Evolutionary conservation across 1,140 invertebrate genomes (phyloP), one percentile per base, ranked within the genome.

Genomic region (Pygmarrhopalites habei): DNA sequence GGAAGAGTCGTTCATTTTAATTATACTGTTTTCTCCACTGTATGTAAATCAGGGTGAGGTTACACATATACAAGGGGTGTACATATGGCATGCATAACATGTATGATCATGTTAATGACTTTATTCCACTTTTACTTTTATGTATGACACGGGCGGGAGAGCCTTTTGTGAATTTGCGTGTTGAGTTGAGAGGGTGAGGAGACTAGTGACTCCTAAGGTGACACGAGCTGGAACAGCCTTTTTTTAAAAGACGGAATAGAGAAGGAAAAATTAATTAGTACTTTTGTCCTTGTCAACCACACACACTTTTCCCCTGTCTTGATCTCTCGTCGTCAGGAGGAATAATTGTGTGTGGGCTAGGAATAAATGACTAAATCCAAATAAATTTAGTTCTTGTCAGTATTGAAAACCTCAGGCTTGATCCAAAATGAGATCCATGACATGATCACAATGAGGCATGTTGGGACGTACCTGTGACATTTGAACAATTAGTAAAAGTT

Each of bases 341-440:
- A 35, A 35, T 35, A 35, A 35, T 35, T 35, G 15, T 5, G 5
- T 35, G 32, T 35, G 15, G 15, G 32, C 15, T 35, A 35, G 32
- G 5, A n/a, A n/a, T n/a, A n/a, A n/a, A n/a, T n/a, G n/a, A n/a
- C n/a, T n/a, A n/a, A n/a, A n/a, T n/a, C n/a, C n/a, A n/a, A n/a
- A n/a, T n/a, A n/a, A n/a, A n/a, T n/a, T n/a, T n/a, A n/a, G n/a
- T n/a, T n/a, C n/a, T n/a, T n/a, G n/a, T n/a, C n/a, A n/a, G n/a
- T n/a, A n/a, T n/a, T n/a, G n/a, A n/a, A 35, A 2, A 89, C 89
- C 76, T 92, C 89, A 1, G 89, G 89, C 75, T 92, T 91, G 65
- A 93, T 92, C 90, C 90, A 93, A 75, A 93, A 93, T 7, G 89
- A 91, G 69, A 92, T 91, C 89, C 89, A 92, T 14, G 88, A 91